phyloP scores from a whole-genome alignment of 2,113 vertebrate species.

The Haemorhous mexicanus region DNA sequence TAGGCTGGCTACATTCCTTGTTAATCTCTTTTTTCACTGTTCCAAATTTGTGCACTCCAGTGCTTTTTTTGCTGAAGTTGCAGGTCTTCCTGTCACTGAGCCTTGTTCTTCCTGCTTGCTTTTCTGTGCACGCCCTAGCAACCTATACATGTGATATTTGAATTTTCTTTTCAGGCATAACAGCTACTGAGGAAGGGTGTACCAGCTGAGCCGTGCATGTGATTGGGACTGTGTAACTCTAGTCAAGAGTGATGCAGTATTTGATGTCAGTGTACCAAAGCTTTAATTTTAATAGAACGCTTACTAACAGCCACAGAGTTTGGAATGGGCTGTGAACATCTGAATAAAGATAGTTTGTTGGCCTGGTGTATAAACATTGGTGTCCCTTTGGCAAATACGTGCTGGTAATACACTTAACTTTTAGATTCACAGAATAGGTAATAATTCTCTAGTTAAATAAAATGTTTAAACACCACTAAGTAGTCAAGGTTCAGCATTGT shows the following conservation, averaged over 20 bases:
- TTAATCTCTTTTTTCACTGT: not conserved
- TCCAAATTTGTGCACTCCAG: not conserved
- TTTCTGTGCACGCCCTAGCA: not conserved
- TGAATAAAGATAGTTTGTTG: not conserved
- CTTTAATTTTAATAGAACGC: not conserved
- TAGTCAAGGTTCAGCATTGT: not conserved
- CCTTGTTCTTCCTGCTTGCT: not conserved
- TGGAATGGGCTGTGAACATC: not conserved
- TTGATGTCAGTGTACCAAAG: not conserved
- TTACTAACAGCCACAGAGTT: not conserved
- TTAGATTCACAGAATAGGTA: not conserved
- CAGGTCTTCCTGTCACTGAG: not conserved
- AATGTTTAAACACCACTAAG: not conserved
- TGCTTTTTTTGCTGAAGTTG: not conserved
- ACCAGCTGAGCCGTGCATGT: not conserved
- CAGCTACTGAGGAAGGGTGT: not conserved
- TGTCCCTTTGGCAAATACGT: not conserved
- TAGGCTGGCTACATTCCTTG: not conserved
- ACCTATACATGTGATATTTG: not conserved
- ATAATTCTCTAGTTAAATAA: not conserved
- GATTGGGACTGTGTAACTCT: not conserved
- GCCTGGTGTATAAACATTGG: not conserved
- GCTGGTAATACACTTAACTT: not conserved
- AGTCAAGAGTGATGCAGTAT: not conserved
- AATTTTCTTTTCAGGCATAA: not conserved